Conservation (phyloP, 2,888 invertebrate genomes). For the Patella ulyssiponensis region DNA sequence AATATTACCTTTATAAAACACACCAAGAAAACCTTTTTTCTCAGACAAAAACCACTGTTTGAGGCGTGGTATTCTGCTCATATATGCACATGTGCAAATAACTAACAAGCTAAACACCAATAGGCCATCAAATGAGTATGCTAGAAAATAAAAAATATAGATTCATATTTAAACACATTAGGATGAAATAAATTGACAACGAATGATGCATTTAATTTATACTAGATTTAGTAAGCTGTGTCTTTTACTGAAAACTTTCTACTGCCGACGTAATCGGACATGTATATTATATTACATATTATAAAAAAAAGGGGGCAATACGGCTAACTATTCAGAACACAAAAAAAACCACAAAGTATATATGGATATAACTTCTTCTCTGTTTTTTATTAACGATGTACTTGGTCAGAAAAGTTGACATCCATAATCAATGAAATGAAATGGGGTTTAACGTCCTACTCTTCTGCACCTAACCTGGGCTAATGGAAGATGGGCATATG, state of each 20-base stretch:
- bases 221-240: not conserved
- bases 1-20: constrained; percentile 73
- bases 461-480: no score
- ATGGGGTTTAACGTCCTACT: no score
- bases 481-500: no score
- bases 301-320: not conserved
- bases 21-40: constrained; percentile 73
- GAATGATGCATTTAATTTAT: not conserved
- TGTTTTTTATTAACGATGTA: no score
- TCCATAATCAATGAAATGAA: no score
- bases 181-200: not conserved
- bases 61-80: constrained; percentile 72
- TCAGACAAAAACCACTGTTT: constrained; percentile 73
- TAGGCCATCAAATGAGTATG: constrained; percentile 73
- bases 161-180: not conserved
- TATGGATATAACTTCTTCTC: no score
- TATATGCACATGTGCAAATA: constrained; percentile 74
- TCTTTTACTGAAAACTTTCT: not conserved
- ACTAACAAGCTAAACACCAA: constrained; percentile 72
- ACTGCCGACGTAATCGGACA: not conserved
- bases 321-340: no score
- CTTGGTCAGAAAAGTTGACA: no score
- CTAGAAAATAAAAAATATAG: constrained; percentile 50
- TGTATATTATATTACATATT: not conserved
- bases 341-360: no score